Evolutionary conservation across 2,113 vertebrate species (phyloP), one percentile per base, ranked within the genome.

Genomic region (Scalopus aquaticus): DNA sequence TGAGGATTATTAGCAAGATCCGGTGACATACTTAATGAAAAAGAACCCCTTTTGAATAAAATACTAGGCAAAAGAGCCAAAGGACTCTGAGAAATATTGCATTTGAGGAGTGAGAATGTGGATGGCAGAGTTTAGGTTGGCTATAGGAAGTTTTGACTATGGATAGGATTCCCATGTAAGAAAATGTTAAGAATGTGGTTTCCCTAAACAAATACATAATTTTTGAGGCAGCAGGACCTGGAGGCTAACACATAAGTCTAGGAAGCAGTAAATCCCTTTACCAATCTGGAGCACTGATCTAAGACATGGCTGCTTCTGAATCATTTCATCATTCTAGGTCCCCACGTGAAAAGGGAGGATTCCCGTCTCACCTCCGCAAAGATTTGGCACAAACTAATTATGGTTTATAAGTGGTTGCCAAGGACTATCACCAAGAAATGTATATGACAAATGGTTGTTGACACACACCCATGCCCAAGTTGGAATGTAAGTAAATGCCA

Each of bases 401-500:
- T 10, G 1, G 46, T 70, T 82, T 78, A 81, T 69, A 95, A 95
- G 80, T 19, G 39, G 28, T 89, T 54, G 8, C 51, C 79, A 88
- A 91, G 44, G 44, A 65, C 56, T 74, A 32, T 56, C 62, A 37
- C 32, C 16, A 1, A 74, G 72, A 90, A 92, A 64, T 54, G 22
- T 58, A 26, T 78, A 96, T 9, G 77, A 87, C 72, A 76, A 84
- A 30, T 44, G 5, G 30, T 42, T 93, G 58, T 97, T 94, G 88
- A 93, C 39, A 90, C 12, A 85, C 67, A 92, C 84, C 46, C 26
- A 26, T 24, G 32, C 24, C 64, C 72, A 1, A 13, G 62, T 49
- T 70, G 64, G 88, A 95, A 90, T 13, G 19, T 42, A 92, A 88
- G 91, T 94, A 96, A 95, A 94, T 96, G 88, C 90, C 93, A 92